Evolutionary conservation across 2,113 vertebrate species (phyloP), one percentile per base, ranked within the genome.

Genomic region (Callocephalon fimbriatum): DNA sequence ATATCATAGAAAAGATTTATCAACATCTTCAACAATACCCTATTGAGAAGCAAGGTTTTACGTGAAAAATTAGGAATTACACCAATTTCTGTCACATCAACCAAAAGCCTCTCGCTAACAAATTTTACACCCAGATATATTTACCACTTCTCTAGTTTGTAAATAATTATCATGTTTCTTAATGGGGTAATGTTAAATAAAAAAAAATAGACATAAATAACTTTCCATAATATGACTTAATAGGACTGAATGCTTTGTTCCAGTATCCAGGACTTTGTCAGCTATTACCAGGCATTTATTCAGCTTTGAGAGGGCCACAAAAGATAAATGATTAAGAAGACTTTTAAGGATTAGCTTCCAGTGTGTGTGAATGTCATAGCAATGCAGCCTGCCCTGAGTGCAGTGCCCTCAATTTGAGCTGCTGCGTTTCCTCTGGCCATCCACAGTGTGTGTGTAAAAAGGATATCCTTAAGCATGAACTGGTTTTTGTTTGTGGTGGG

Each of bases 1-100:
- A 91, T 62, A 96, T 91, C 88, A 85, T 38, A 62, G 72, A 53
- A 71, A 87, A 90, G 88, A 95, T 89, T 86, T 95, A 96, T 89
- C 31, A 82, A 62, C 50, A 20, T 66, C 93, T 95, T 71, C 74
- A 86, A 61, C 72, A 83, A 90, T 88, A 79, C 59, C 53, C 38
- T 71, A 2, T 76, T 79, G 78, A 14, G 87, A 95, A 97, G 35
- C 2, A 65, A 65, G 51, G 37, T 53, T 95, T 75, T 91, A 13
- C 67, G 27, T 76, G 90, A 96, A 95, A 93, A 94, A 88, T 88
- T 67, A 89, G 86, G 70, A 85, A 88, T 70, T 88, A 90, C 50
- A 91, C 61, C 51, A 45, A 67, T 29, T 31, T 78, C 61, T 68
- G 66, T 85, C 70, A 84, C 51, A 76, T 72, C 61, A 87, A 66